A percentile compares a stretch with the other conserved stretches of the same genome.
These are phyloP conservation scores for Silurus aristotelis DNA, from an alignment of 2,797 vertebrate genomes.

Conservation along the genomic window DNA sequence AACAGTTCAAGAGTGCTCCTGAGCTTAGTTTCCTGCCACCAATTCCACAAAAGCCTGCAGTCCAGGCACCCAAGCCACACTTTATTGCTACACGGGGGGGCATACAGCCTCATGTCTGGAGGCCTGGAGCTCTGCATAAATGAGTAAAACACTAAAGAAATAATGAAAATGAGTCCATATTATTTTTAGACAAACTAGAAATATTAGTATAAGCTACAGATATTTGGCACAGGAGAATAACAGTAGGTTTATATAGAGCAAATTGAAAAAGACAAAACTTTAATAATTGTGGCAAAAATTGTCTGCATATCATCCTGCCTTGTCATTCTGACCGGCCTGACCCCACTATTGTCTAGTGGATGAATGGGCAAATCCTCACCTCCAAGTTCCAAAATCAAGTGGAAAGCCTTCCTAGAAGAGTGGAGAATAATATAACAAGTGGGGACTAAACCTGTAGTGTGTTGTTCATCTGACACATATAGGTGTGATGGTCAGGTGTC, in stretches of 20 bases:
- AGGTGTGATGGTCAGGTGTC: neutral
- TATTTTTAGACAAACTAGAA: neutral
- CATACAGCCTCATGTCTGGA: constrained; percentile 88
- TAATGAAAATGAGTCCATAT: neutral
- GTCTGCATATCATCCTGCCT: neutral
- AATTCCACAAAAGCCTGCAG: constrained; percentile 61
- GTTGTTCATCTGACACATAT: neutral
- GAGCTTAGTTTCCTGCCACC: constrained; percentile 75
- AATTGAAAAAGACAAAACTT: neutral
- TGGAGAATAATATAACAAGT: neutral
- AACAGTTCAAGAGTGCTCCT: constrained; percentile 81
- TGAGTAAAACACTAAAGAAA: constrained; percentile 33
- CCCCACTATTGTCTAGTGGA: neutral
- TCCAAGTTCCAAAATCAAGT: neutral
- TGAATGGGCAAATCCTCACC: neutral
- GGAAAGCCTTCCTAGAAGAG: neutral
- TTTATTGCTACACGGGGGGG: constrained; percentile 91
- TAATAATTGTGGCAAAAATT: neutral
- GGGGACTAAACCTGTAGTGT: neutral
- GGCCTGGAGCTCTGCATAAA: constrained; percentile 79
- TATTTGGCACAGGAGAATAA: neutral
- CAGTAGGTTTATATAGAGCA: neutral
- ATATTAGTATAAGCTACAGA: neutral
- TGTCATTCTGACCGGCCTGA: neutral
- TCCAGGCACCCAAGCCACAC: constrained; percentile 89